Evolutionary conservation across 2,888 invertebrate genomes (phyloP), one percentile per base, ranked within the genome.

Genomic region (Volucella bombylans): DNA sequence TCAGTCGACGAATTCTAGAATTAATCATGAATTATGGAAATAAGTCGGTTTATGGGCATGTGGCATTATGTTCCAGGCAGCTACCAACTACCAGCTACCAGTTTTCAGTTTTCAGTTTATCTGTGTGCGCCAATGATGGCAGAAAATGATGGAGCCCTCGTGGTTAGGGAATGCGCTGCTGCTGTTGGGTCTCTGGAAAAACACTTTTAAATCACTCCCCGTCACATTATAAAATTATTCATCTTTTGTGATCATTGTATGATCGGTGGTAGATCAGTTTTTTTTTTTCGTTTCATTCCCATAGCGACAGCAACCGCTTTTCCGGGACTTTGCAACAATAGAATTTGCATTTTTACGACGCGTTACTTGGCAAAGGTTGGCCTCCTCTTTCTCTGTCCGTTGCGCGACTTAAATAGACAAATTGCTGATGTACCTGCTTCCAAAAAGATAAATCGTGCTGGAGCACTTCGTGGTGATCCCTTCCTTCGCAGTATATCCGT

Each of bases 41-140:
- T 85, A 85, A 85, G 85, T 85, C 85, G 85, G 76, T 85, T 85
- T 85, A 85, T 85, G 85, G 85, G 85, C 85, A 85, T 85, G 85
- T 72, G 85, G 85, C 81, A 85, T 85, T 85, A 85, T 85, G 62
- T 81, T 68, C 72, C 55, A 64, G 76, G 72, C 76, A 81, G 81
- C 85, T 81, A 81, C 85, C 76, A 77, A 79, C 78, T 31, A 31
- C 31, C 31, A 1, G 31, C 31, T 31, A 31, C 31, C 31, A 31
- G 31, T 31, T 31, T 31, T 4, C 31, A 31, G 31, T 31, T 31
- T 31, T 31, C 6, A 31, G 31, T 68, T 81, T 81, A 57, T 49
- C 68, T 50, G 79, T 23, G 41, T 31, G 31, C 31, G 31, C 31
- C 31, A 31, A 31, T 6, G 31, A 31, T 31, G 41, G 12, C 11